A percentile compares a stretch with the other conserved stretches of the same genome.
Evolutionary conservation across 1,140 invertebrate genomes (phyloP).

Genomic region (Musca vetustissima): DNA sequence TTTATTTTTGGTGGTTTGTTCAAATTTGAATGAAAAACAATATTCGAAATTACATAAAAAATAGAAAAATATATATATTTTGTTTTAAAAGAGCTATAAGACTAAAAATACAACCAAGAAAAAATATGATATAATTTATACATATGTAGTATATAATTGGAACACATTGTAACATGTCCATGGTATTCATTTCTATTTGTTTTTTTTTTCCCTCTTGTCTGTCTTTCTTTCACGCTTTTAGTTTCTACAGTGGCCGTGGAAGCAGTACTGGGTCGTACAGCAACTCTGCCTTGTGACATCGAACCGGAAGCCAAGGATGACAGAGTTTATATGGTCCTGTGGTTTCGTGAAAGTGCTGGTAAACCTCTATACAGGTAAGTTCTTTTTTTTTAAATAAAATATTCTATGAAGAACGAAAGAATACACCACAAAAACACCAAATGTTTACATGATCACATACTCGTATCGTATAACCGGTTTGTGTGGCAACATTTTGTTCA

Average conservation of each 20-base stretch:
- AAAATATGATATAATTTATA: constrained; percentile 16
- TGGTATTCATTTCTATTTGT: not conserved
- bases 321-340: constrained; percentile 85
- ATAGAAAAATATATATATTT: too few species aligned
- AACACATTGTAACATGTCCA: not conserved
- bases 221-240: constrained; percentile 54
- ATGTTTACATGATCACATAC: not conserved
- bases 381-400: not conserved
- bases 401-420: not conserved
- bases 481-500: not conserved
- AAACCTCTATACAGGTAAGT: constrained; percentile 86
- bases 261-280: constrained; percentile 76
- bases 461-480: not conserved
- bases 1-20: not conserved
- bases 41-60: too few species aligned
- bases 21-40: not conserved
- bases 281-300: constrained; percentile 81
- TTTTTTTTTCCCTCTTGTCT: not conserved
- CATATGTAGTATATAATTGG: not conserved
- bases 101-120: not conserved
- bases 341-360: constrained; percentile 80
- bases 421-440: not conserved
- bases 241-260: constrained; percentile 73
- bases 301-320: constrained; percentile 73
- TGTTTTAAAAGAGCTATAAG: too few species aligned